Base-by-base conservation (phyloP, 1,140 invertebrate species). In the Lordiphosa clarofinis region DNA sequence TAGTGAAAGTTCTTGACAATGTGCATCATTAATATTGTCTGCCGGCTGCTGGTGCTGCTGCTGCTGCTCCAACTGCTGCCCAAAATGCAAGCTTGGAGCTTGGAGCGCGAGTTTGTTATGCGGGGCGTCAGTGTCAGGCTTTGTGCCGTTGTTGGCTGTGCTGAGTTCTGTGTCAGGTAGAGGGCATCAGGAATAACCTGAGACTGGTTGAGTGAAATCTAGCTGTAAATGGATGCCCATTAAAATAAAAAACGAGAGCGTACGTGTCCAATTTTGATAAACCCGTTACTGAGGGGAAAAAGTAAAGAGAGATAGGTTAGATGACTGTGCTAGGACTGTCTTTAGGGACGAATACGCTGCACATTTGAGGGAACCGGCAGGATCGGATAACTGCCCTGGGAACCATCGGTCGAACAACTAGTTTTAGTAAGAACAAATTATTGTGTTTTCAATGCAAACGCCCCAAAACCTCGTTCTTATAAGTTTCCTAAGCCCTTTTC, bases 21-120 rank as follows among this genome's bases (percentile, higher is more conserved):
- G 75, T 81, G 75, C 75, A 81, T 81, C 75, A 81, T 81, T 81
- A 81, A 81, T 82, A 81, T 81, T 82, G 75, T 81, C 75, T 82
- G 11, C 36, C 28, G 36, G 21, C 12, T 37, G 35, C 19, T 37
- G 4, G 24, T 36, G 36, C 28, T 19, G 19, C 19, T 19, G 19
- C 19, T 19, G 19, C 19, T 19, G 19, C 19, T 19, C 19, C 19
- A 19, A 19, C 19, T 21, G 5, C 28, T 52, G 36, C 73, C 55
- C 65, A 36, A 68, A 58, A 69, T 73, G 73, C 74, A 65, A 60
- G 57, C 59, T 43, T 24, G 21, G 21, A 24, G 21, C 21, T 54
- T 8, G 12, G 43, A 12, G 15, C 24, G 24, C 43, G 68, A 75
- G 70, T 73, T 82, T 64, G 71, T 63, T 75, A 79, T 75, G 74